Evolutionary conservation across 2,888 invertebrate genomes (phyloP).

Genomic region (Acanthoscelides obtectus): DNA sequence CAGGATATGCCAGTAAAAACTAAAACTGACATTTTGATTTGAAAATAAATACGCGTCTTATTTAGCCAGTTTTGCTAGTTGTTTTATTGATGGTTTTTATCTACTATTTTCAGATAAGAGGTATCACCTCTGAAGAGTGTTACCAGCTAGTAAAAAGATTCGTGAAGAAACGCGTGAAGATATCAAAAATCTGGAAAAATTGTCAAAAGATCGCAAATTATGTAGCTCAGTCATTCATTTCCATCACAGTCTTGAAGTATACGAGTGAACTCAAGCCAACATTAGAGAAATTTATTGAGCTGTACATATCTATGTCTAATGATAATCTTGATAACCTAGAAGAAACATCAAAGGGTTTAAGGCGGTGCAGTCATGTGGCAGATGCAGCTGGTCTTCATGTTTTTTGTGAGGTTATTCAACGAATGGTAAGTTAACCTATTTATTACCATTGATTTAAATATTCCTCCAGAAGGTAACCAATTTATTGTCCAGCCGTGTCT

Average conservation of each 20-base stretch:
- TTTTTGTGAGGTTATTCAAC: constrained; percentile 53
- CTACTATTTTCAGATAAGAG: constrained; percentile 50
- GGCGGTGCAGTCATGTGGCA: constrained; percentile 51
- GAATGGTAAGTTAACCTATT: constrained; percentile 32
- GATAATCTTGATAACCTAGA: constrained; percentile 31
- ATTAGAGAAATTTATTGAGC: constrained; percentile 40
- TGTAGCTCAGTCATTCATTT: constrained; percentile 54
- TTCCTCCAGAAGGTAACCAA: too few relatives aligned
- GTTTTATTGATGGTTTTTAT: too few relatives aligned
- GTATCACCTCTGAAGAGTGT: constrained; percentile 52
- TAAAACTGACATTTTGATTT: too few relatives aligned
- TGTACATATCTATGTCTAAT: constrained; percentile 43
- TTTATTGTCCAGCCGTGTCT: too few relatives aligned
- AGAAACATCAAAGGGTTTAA: constrained; percentile 35
- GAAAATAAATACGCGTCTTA: too few relatives aligned
- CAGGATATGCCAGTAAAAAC: too few relatives aligned
- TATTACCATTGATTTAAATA: too few relatives aligned
- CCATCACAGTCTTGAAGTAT: constrained; percentile 53
- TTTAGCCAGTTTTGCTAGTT: not conserved
- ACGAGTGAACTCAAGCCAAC: constrained; percentile 40
- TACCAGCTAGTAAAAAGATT: constrained; percentile 53
- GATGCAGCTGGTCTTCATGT: constrained; percentile 67
- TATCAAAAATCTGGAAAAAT: constrained; percentile 54
- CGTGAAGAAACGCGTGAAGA: constrained; percentile 47
- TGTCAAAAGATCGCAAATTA: constrained; percentile 54